Base-by-base conservation (phyloP, 2,113 vertebrate species). In the Tiliqua scincoides region DNA sequence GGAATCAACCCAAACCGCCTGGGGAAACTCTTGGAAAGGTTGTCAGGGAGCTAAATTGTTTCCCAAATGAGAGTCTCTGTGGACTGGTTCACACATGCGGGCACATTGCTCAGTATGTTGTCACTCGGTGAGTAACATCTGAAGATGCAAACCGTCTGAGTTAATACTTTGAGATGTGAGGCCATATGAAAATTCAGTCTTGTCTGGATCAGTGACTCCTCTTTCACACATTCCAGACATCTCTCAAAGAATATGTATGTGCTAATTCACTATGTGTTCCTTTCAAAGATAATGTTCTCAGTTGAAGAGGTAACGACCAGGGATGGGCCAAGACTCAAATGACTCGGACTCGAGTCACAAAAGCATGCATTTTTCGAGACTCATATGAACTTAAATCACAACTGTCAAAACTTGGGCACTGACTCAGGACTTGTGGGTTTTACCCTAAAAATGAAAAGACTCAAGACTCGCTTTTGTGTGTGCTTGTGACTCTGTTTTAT, bases 1-100 rank as follows among this genome's bases (percentile, higher is more conserved):
- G 73, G 83, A 84, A 84, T 76, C 35, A 77, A 54, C 62, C 70
- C 82, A 83, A 74, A 62, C 35, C 32, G 82, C 82, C 70, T 72
- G 82, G 73, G 82, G 82, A 83, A 62, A 63, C 27, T 8, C 25
- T 72, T 40, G 35, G 57, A 63, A 83, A 62, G 11, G 14, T 32
- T 74, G 48, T 73, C 57, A 62, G 40, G 35, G 57, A 62, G 59
- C 73, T 70, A 63, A 25, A 73, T 48, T 73, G 35, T 27, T 62
- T 43, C 20, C 74, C 11, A 20, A 43, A 62, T 54, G 43, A 62
- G 17, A 62, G 54, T 83, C n/a, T 5, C 82, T 61, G n/a, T 21
- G 27, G 30, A 74, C 59, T 73, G 70, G 82, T 83, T 83, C 37
- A 32, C 57, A 83, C 82, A 74, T n/a, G 27, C 70, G 62, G 54